Evolutionary conservation across 2,888 invertebrate species (phyloP), one percentile per base, ranked within the genome.

Genomic region (Drosophila testacea): DNA sequence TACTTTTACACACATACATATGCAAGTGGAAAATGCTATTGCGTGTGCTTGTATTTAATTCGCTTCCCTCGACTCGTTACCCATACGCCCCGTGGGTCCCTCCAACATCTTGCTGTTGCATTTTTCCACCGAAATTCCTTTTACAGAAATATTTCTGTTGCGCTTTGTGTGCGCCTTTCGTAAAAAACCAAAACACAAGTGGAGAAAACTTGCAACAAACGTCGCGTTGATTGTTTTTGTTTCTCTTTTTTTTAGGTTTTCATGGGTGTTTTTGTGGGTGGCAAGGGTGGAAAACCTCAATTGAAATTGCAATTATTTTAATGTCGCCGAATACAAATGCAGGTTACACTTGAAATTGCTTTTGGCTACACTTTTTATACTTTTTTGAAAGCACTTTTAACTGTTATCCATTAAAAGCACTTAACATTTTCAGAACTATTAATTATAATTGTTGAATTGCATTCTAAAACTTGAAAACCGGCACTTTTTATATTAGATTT

Each of bases 41-140:
- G 72, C 76, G 76, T 76, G 75, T 67, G 75, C 54, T 39, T 48
- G 38, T 39, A 46, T 61, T 73, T 63, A 69, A 69, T 73, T 56
- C 74, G 48, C 34, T 34, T 28, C 28, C 32, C 44, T 41, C 22
- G 30, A 11, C n/a, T 4, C 30, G 44, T 34, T 30, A 46, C 7
- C 30, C 7, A 6, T 38, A 13, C 39, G 32, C 34, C 55, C 39
- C 0, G 7, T 7, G 32, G 22, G 38, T 27, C 38, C 27, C 51
- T 27, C 38, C 38, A 51, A 27, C 36, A 52, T 3, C 16, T n/a
- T 36, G 36, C 47, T 13, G 57, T 64, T 64, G 64, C 64, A 64
- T 56, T 57, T 64, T 39, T 7, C 48, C 16, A 36, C 36, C 28
- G 11, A 64, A 63, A 64, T 57, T 56, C 57, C 52, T 22, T 50